Evolutionary conservation across 2,113 vertebrate genomes (phyloP).

Genomic region (Cynopterus brachyotis): DNA sequence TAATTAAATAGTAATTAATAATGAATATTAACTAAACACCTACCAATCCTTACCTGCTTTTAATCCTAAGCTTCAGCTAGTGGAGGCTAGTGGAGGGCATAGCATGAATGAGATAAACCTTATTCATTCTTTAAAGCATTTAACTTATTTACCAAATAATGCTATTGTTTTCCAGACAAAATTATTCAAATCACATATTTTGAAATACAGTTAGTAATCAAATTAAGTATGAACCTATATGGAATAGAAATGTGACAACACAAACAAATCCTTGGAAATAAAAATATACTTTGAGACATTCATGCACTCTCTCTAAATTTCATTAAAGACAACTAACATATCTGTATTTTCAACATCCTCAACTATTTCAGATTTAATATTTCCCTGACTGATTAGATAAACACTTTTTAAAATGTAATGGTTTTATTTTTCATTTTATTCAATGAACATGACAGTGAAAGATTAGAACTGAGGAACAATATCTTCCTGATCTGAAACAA

Average conservation of each 20-base stretch:
- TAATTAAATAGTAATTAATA: not conserved
- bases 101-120: not conserved
- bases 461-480: not conserved
- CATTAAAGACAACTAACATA: not conserved
- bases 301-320: not conserved
- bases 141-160: not conserved
- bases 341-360: not conserved
- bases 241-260: not conserved
- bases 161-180: not conserved
- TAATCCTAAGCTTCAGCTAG: not conserved
- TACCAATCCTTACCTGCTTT: not conserved
- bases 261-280: not conserved
- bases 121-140: not conserved
- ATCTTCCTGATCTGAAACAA: not conserved
- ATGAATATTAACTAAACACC: not conserved
- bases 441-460: not conserved
- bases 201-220: not conserved
- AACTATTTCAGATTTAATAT: not conserved
- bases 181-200: not conserved
- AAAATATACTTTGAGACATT: not conserved
- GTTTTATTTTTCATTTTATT: not conserved
- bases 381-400: not conserved
- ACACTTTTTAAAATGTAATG: not conserved
- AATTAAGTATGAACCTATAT: not conserved
- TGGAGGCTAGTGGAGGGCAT: not conserved